Evolutionary conservation across 2,113 vertebrate species (phyloP).

Genomic region (Patagioenas fasciata): DNA sequence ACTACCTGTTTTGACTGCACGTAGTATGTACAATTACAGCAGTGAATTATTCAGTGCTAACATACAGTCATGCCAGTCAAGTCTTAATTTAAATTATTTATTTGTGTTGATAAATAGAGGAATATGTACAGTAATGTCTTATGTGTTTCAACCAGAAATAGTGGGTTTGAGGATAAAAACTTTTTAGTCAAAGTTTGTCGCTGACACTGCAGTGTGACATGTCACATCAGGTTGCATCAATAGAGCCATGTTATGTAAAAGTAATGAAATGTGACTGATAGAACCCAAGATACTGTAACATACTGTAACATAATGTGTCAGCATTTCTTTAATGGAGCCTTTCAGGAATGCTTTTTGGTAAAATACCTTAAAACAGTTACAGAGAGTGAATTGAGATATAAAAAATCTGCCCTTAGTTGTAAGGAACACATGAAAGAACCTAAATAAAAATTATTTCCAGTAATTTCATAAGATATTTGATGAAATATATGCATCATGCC

Average conservation of each 20-base stretch:
- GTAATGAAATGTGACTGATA: slow-evolving; percentile 76
- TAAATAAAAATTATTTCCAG: background rate
- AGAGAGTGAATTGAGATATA: background rate
- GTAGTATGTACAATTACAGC: background rate
- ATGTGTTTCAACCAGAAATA: background rate
- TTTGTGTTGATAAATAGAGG: background rate
- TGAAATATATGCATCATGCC: background rate
- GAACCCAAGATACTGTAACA: slow-evolving; percentile 67
- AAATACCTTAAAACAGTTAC: slow-evolving; percentile 25
- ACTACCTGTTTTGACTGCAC: background rate
- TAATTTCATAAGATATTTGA: background rate
- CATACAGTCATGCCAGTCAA: background rate
- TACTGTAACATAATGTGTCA: slow-evolving; percentile 61
- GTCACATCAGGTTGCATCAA: slow-evolving; percentile 74
- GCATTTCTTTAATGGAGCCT: slow-evolving; percentile 73
- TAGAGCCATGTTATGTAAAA: slow-evolving; percentile 64
- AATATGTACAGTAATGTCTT: background rate
- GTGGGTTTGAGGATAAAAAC: slow-evolving; percentile 31
- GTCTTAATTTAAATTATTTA: background rate
- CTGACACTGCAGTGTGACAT: slow-evolving; percentile 71
- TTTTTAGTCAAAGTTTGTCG: slow-evolving; percentile 60
- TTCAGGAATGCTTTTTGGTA: slow-evolving; percentile 61
- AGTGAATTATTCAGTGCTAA: background rate
- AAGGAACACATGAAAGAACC: background rate
- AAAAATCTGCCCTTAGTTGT: background rate